Conservation (phyloP, 2,113 vertebrate genomes). For the human region DNA sequence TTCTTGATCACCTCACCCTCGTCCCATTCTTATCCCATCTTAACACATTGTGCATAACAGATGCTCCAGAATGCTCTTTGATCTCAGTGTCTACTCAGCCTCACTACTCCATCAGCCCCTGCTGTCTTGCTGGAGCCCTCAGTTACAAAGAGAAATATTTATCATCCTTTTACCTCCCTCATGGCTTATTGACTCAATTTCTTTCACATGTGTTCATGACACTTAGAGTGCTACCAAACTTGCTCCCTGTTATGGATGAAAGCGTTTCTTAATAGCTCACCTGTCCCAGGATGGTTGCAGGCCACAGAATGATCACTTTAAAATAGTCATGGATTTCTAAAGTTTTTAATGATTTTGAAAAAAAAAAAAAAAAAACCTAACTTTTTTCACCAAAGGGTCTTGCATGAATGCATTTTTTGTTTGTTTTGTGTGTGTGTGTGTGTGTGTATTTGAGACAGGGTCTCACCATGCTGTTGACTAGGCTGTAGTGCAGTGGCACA, state of each 20-base stretch:
- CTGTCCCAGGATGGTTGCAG: background rate
- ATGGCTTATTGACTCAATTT: constrained; percentile 15
- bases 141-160: background rate
- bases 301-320: background rate
- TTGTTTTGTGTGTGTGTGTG: no score
- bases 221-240: background rate
- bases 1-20: background rate
- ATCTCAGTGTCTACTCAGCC: background rate
- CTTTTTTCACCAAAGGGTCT: background rate
- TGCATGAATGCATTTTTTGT: background rate
- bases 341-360: background rate
- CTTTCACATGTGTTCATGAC: background rate
- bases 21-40: background rate
- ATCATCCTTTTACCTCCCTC: background rate
- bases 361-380: background rate
- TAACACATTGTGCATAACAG: background rate
- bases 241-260: background rate
- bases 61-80: background rate
- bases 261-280: background rate
- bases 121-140: background rate
- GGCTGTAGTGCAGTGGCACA: no score
- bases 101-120: background rate
- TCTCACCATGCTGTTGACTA: no score
- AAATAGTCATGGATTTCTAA: background rate
- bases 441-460: no score